phyloP scores from a whole-genome alignment of 2,888 invertebrate species.

The Hydrotaea cyrtoneurina region DNA sequence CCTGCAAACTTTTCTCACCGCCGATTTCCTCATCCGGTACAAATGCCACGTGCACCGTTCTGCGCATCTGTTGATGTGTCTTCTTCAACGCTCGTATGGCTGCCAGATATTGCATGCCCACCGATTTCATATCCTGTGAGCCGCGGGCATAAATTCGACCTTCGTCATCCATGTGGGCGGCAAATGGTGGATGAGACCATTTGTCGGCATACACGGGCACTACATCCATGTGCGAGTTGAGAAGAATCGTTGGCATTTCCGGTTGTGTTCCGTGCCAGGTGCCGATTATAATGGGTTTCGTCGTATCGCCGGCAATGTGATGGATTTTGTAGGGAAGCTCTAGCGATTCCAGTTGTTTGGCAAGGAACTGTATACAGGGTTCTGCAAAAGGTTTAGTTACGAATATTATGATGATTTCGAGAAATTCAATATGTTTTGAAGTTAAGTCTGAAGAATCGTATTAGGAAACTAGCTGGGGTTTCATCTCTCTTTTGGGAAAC shows the following conservation, averaged over 20 bases:
- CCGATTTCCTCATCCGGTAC: constrained; percentile 87
- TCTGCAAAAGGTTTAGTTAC: constrained; percentile 24
- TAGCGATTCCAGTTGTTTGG: constrained; percentile 74
- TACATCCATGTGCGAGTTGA: constrained; percentile 98
- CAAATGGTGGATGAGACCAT: constrained; percentile 95
- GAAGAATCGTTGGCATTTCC: constrained; percentile 84
- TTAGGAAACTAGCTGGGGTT: no score
- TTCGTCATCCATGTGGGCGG: constrained; percentile 89
- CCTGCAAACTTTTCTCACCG: constrained; percentile 86
- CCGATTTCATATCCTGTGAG: constrained; percentile 93
- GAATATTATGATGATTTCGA: no score
- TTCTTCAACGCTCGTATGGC: constrained; percentile 85
- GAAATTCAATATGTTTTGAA: no score
- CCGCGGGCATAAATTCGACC: constrained; percentile 94
- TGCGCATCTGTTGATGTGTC: constrained; percentile 82
- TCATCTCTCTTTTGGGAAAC: no score
- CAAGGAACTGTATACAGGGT: constrained; percentile 58
- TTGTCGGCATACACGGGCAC: constrained; percentile 94
- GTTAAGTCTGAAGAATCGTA: no score
- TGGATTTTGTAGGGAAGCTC: constrained; percentile 84
- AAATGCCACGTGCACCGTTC: constrained; percentile 87
- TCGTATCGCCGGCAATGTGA: constrained; percentile 80
- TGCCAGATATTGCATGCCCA: constrained; percentile 88
- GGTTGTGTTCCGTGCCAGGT: constrained; percentile 87
- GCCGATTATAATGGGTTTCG: constrained; percentile 87